phyloP scores from a whole-genome alignment of 2,797 vertebrate genomes.

The Acropternis orthonyx region DNA sequence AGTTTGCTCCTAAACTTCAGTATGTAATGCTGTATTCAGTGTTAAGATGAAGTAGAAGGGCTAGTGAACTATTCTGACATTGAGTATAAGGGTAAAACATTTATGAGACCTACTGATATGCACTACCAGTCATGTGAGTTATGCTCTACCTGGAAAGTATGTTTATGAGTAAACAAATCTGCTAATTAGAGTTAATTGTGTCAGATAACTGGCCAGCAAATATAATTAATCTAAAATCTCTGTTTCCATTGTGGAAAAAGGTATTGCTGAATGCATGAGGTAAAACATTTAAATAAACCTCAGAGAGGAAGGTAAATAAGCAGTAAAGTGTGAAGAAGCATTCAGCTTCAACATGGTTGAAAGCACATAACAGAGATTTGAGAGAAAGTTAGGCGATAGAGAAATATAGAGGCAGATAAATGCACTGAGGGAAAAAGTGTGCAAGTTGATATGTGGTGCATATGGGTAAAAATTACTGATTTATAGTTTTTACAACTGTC shows the following conservation, averaged over 20 bases:
- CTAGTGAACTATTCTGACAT: neutral
- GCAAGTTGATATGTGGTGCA: neutral
- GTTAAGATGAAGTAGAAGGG: neutral
- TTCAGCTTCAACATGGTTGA: neutral
- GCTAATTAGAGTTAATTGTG: constrained; percentile 32
- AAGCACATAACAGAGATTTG: neutral
- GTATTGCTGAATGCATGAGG: neutral
- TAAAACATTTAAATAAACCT: constrained; percentile 35
- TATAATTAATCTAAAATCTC: constrained; percentile 23
- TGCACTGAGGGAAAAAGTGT: neutral
- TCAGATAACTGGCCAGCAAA: constrained; percentile 19
- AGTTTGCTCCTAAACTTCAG: neutral
- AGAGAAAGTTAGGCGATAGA: neutral
- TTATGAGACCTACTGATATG: neutral
- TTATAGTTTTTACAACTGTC: neutral
- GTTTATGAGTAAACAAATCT: constrained; percentile 25
- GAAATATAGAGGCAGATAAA: neutral
- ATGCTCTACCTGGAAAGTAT: neutral
- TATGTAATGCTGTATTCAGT: neutral
- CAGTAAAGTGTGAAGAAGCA: neutral
- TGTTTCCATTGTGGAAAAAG: constrained; percentile 5
- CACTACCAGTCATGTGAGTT: neutral
- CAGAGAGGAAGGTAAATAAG: neutral
- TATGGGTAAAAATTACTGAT: neutral
- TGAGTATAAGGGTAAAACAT: neutral